phyloP scores from a whole-genome alignment of 2,113 vertebrate genomes.

The Gobio gobio region DNA sequence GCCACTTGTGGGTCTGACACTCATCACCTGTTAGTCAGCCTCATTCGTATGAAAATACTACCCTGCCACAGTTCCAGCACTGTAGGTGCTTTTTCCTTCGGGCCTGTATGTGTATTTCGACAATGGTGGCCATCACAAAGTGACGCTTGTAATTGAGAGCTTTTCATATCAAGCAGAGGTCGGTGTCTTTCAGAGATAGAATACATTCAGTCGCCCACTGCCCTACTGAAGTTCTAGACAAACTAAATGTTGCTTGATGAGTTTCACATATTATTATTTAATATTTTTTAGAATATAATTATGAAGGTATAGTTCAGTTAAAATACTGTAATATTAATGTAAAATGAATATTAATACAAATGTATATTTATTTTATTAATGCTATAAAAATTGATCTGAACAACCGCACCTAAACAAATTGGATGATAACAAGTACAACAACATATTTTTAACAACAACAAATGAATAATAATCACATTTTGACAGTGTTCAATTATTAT shows the following conservation, averaged over 20 bases:
- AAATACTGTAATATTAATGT: not conserved
- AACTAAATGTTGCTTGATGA: not conserved
- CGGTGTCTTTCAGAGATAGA: constrained; percentile 31
- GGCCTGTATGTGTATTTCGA: constrained; percentile 51
- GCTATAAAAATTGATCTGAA: not conserved
- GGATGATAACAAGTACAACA: not conserved
- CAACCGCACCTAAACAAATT: not conserved
- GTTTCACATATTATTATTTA: not conserved
- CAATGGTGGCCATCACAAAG: constrained; percentile 53
- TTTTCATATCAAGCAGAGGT: constrained; percentile 38
- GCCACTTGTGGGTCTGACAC: constrained; percentile 72
- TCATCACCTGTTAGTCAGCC: constrained; percentile 73
- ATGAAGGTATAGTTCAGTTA: not conserved
- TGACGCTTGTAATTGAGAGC: constrained; percentile 49
- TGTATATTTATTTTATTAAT: not conserved
- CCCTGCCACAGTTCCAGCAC: constrained; percentile 49
- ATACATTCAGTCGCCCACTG: not conserved
- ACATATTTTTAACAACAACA: not conserved
- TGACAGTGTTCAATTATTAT: not conserved
- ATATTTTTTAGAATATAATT: constrained; percentile 2
- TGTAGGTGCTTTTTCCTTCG: constrained; percentile 57
- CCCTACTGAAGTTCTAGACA: constrained; percentile 17
- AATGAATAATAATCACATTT: not conserved
- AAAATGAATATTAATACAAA: not conserved
- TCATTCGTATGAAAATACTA: constrained; percentile 70